Conservation (phyloP, 2,113 vertebrate species). For the Lipophrys pholis region DNA sequence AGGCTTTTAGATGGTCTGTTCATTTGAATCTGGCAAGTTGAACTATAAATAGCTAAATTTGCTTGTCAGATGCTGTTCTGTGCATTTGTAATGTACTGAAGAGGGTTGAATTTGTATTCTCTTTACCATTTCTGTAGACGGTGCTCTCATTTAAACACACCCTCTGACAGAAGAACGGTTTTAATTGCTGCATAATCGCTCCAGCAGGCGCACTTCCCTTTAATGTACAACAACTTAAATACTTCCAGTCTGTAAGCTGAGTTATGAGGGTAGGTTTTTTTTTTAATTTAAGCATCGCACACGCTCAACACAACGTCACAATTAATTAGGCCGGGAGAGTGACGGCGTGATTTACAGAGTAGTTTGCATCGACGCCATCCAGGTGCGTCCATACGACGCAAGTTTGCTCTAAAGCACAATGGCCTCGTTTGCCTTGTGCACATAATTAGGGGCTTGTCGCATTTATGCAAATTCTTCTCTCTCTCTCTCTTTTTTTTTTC, state of each 20-base stretch:
- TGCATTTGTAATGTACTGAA: neutral
- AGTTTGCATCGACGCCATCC: slow-evolving; percentile 2
- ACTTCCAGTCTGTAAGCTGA: slow-evolving; percentile 2
- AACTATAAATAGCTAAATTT: neutral
- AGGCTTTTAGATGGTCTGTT: too few species aligned
- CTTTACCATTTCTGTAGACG: neutral
- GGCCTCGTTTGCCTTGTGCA: slow-evolving; percentile 32
- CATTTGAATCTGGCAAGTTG: too few species aligned
- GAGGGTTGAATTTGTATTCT: neutral
- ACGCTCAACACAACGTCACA: neutral
- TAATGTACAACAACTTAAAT: neutral
- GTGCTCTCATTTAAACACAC: slow-evolving; percentile 2
- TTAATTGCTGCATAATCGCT: slow-evolving; percentile 2
- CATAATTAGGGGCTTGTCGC: slow-evolving; percentile 42
- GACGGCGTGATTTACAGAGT: slow-evolving; percentile 16
- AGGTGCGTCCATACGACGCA: slow-evolving; percentile 22
- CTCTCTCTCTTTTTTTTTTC: slow-evolving; percentile 6
- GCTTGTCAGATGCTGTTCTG: neutral
- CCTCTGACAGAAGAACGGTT: neutral
- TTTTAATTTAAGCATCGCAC: neutral
- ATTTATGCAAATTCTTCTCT: slow-evolving; percentile 39
- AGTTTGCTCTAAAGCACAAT: slow-evolving; percentile 18
- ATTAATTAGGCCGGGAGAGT: slow-evolving; percentile 21
- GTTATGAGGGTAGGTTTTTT: neutral
- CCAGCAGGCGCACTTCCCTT: neutral